Evolutionary conservation across 1,140 invertebrate species (phyloP), one percentile per base, ranked within the genome.

Genomic region (Ooceraea biroi): DNA sequence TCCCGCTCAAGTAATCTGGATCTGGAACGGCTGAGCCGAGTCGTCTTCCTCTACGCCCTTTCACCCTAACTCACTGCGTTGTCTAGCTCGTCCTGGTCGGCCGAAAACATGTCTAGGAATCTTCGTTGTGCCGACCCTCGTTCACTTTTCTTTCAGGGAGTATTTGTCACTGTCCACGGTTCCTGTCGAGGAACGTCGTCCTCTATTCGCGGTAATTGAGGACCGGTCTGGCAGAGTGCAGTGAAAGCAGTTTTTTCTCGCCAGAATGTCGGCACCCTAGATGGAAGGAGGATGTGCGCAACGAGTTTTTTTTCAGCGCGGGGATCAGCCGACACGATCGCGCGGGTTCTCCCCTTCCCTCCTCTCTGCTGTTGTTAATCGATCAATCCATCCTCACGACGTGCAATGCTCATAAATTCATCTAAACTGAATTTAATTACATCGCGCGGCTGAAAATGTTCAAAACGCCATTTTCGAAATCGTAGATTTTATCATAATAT

Each of bases 201-300:
- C 50, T 36, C 57, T 12, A 30, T 48, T 50, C 3, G 25, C 57
- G n/a, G n/a, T 76, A 76, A 76, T 76, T 48, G 57, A 25, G 22
- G 3, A 30, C 11, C 25, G 10, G 3, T 30, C 8, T 36, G 44
- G 3, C 44, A 30, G n/a, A 48, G 8, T 50, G 44, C 58, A 19
- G 17, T 17, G 25, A 61, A 74, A 74, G 72, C 41, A 74, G 12
- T 63, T 76, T 63, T 73, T 48, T 44, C 44, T 76, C 12, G 4
- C 8, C 14, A 7, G 12, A 61, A 60, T 22, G 44, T 30, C 44
- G n/a, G 12, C 27, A 1, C 44, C 25, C 14, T 19, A 11, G n/a
- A 44, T 17, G 55, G 11, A n/a, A 11, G 19, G 2, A 74, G 22
- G 17, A 74, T n/a, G 22, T 36, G 41, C 22, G 22, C 2, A 11